phyloP scores from a whole-genome alignment of 2,888 invertebrate genomes.

The Morpho achilles region DNA sequence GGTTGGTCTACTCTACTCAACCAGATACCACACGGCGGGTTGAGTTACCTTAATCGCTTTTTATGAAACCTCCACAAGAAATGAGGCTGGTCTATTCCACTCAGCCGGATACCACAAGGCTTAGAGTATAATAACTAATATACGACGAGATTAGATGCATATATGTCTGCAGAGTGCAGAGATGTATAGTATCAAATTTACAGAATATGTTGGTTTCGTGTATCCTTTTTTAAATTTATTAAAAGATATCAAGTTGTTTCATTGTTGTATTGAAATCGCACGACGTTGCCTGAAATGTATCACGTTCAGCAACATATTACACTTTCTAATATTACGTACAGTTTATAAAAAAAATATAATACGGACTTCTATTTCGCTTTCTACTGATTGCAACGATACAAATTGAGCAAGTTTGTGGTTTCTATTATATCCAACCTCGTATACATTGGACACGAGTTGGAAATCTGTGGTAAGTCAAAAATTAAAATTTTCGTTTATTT shows the following conservation, averaged over 20 bases:
- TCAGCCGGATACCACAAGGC: too few relatives aligned
- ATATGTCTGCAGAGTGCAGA: too few relatives aligned
- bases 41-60: too few relatives aligned
- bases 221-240: neutral
- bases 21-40: too few relatives aligned
- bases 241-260: neutral
- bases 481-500: neutral
- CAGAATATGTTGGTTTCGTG: too few relatives aligned
- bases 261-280: neutral
- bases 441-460: constrained; percentile 8
- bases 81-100: too few relatives aligned
- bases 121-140: too few relatives aligned
- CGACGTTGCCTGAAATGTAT: neutral
- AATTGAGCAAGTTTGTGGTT: constrained; percentile 20
- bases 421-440: constrained; percentile 16
- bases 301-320: constrained; percentile 12
- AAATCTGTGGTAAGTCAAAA: constrained; percentile 14
- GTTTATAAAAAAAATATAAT: constrained; percentile 15
- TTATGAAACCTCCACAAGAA: too few relatives aligned
- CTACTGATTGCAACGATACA: constrained; percentile 15
- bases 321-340: constrained; percentile 18
- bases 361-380: constrained; percentile 7
- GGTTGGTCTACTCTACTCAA: too few relatives aligned
- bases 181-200: too few relatives aligned
- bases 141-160: too few relatives aligned